Base-by-base conservation (phyloP, 1,140 invertebrate species). In the Aphaenogaster rudis region DNA sequence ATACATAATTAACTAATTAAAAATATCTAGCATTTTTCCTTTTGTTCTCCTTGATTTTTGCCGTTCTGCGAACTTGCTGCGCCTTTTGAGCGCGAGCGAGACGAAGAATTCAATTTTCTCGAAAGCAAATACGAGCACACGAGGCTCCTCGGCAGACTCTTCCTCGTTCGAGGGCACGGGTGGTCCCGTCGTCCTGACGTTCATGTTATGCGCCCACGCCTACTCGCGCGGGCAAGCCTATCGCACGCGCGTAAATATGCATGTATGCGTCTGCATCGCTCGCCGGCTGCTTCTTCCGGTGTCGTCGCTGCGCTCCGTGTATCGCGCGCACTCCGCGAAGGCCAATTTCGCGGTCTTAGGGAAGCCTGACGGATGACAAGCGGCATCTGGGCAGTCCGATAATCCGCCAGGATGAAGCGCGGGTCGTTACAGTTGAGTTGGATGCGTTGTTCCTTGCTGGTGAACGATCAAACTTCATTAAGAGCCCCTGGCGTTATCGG, bases 121-220 rank as follows among this genome's bases (percentile, higher is more conserved):
- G 42, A 84, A 74, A 84, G 54, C 54, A 61, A 84, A 84, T 63
- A 84, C 42, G 69, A 74, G 42, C 42, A 39, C 45, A n/a, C 69
- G 42, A 52, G 54, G 42, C 11, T 21, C 3, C 42, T 67, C 64
- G 80, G 42, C 80, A 15, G 39, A 11, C 57, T 63, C 63, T 54
- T 85, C 54, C 67, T 85, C 28, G 52, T 64, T 42, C 48, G 45
- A 5, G 71, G 71, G 45, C 66, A 79, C 88, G 89, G 89, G 89
- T 90, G 89, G 89, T 90, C 89, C 61, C 33, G 63, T 57, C 39
- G 57, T 63, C 74, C 66, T 57, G 67, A 69, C 45, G 76, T 85
- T 63, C 69, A 80, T 71, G 61, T 69, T 69, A 63, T 45, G 61
- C 86, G 42, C 69, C 33, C 57, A 89, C 88, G 76, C 88, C 88